These are phyloP conservation scores for Trachythela sp. DNA, from an alignment of 64 coral and sea anemone genomes.

Conservation along the genomic window DNA sequence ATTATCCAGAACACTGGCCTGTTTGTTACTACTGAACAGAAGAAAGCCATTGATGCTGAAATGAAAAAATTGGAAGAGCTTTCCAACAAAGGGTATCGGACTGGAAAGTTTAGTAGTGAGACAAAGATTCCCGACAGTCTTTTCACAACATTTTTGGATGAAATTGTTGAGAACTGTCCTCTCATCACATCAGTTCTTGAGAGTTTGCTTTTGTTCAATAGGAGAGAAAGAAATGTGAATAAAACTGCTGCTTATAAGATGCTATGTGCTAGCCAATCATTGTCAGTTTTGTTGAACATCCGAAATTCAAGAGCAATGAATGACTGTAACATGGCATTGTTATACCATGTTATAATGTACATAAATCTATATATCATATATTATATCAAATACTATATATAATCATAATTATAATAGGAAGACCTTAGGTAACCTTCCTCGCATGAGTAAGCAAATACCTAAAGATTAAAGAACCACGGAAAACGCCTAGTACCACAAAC, in stretches of 20 bases:
- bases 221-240: slow-evolving; percentile 20
- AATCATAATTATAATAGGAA: too few relatives aligned
- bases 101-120: neutral
- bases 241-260: slow-evolving; percentile 41
- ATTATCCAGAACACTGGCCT: neutral
- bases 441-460: too few relatives aligned
- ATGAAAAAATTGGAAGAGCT: slow-evolving; percentile 19
- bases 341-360: too few relatives aligned
- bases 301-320: slow-evolving; percentile 31
- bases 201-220: slow-evolving; percentile 1
- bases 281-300: slow-evolving; percentile 28
- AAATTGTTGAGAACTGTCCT: slow-evolving; percentile 24
- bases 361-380: too few relatives aligned
- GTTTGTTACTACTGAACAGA: neutral
- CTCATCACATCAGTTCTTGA: slow-evolving; percentile 23
- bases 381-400: too few relatives aligned
- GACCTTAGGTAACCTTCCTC: too few relatives aligned
- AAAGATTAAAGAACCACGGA: too few relatives aligned
- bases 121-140: neutral
- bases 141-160: neutral
- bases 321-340: too few relatives aligned
- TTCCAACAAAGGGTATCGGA: neutral
- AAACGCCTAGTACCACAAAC: too few relatives aligned
- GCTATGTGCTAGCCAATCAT: slow-evolving; percentile 30
- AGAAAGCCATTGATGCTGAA: neutral